Percentiles rank a stretch among this genome's conserved stretches.
phyloP scores from a whole-genome alignment of 2,797 vertebrate genomes.

The Eidolon dupreanum region DNA sequence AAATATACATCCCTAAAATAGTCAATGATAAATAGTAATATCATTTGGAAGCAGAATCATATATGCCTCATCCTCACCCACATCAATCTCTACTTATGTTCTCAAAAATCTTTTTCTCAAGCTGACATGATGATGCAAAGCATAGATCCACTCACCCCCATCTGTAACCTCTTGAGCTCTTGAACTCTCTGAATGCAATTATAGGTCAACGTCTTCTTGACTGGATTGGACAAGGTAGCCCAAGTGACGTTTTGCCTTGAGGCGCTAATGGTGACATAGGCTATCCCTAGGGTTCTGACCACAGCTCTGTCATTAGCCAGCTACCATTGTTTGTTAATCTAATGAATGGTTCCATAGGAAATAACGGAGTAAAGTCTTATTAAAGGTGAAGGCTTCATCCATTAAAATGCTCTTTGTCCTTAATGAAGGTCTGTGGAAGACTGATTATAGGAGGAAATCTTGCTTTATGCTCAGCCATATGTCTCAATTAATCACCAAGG shows the following conservation, averaged over 20 bases:
- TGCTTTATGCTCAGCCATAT: slow-evolving; percentile 72
- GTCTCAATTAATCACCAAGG: slow-evolving; percentile 76
- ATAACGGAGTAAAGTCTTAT: slow-evolving; percentile 81
- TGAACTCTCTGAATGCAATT: slow-evolving; percentile 75
- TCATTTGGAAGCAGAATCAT: slow-evolving; percentile 7
- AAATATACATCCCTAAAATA: not conserved
- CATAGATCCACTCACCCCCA: not conserved
- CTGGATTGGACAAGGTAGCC: slow-evolving; percentile 61
- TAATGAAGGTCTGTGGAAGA: slow-evolving; percentile 80
- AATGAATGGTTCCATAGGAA: slow-evolving; percentile 82
- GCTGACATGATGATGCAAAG: not conserved
- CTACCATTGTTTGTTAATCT: slow-evolving; percentile 82
- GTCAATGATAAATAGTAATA: not conserved
- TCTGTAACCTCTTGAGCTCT: slow-evolving; percentile 70
- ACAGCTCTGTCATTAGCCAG: slow-evolving; percentile 75
- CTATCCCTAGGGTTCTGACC: slow-evolving; percentile 69
- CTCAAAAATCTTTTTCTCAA: not conserved
- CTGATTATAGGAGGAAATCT: slow-evolving; percentile 77
- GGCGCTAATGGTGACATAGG: slow-evolving; percentile 66
- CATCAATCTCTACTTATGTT: not conserved
- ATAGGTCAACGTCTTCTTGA: slow-evolving; percentile 79
- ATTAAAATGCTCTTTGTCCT: slow-evolving; percentile 75
- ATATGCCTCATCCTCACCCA: not conserved
- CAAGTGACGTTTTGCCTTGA: slow-evolving; percentile 79
- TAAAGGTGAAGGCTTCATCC: slow-evolving; percentile 79